Base-by-base conservation (phyloP, 2,797 vertebrate species). In the Falco berigora region DNA sequence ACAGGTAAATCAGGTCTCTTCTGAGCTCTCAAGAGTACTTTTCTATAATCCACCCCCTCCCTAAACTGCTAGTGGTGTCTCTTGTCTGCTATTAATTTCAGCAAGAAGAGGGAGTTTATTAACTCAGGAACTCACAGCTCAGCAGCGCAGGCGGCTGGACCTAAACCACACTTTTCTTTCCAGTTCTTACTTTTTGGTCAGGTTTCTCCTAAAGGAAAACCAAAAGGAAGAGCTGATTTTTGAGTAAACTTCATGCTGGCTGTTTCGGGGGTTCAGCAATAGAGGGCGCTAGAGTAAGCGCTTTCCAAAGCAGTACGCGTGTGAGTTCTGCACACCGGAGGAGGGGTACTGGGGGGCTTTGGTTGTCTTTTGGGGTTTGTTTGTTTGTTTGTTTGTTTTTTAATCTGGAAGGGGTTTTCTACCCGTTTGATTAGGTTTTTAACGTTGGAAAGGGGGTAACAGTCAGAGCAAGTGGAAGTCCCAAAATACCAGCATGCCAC, bases 241-340 rank as follows among this genome's bases (percentile, higher is more conserved):
- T 4, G 10, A 50, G 36, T n/a, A 50, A 40, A 20, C 2, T 3
- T 40, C 25, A 34, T 67, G 38, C 21, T 40, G 76, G 21, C 53
- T 59, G 36, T 79, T 85, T 59, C 9, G 10, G 22, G 32, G 22
- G 49, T 71, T 92, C 50, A 81, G 81, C 97, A 86, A 78, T 78
- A 97, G 97, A 95, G 94, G 97, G 92, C 93, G 93, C 88, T 89
- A 72, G 69, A 91, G 94, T 63, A 94, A 95, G 84, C 0, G 13
- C 64, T 85, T 88, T 80, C 20, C 32, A 40, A 88, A 52, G 6
- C 14, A n/a, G 19, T n/a, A 2, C 25, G 58, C 75, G 64, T 40
- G 12, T 28, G 62, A 27, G 6, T 16, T 88, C 94, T 88, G 55
- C 12, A 3, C 44, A 4, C 3, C 13, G 53, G 73, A 61, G 20